phyloP scores from a whole-genome alignment of 2,113 vertebrate genomes.

The Oceanodroma tethys region DNA sequence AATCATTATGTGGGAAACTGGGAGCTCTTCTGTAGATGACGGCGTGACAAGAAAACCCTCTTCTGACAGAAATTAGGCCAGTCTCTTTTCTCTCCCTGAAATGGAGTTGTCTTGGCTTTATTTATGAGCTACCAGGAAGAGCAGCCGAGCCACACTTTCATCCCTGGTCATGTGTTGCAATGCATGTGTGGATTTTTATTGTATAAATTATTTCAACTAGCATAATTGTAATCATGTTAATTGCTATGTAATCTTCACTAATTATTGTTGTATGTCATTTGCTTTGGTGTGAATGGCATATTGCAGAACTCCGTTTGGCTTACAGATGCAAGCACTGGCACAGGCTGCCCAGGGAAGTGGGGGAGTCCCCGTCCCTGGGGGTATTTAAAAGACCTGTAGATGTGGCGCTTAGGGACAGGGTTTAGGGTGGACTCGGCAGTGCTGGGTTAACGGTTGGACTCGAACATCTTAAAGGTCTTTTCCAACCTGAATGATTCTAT shows the following conservation, averaged over 20 bases:
- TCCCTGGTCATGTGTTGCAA: constrained; percentile 41
- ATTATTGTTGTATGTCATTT: constrained; percentile 81
- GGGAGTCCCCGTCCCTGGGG: too few relatives aligned
- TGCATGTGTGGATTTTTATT: constrained; percentile 67
- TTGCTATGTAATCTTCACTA: constrained; percentile 77
- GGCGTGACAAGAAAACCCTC: neutral
- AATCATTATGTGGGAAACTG: neutral
- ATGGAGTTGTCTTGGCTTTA: neutral
- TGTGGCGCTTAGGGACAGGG: too few relatives aligned
- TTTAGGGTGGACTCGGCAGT: too few relatives aligned
- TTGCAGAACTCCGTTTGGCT: constrained; percentile 56
- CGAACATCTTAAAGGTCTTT: too few relatives aligned
- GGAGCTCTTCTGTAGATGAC: neutral
- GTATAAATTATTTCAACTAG: constrained; percentile 70
- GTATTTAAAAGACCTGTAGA: too few relatives aligned
- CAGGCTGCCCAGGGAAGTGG: too few relatives aligned
- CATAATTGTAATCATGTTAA: constrained; percentile 77
- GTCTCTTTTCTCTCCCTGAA: neutral
- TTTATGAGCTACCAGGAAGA: neutral
- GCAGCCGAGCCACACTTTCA: neutral
- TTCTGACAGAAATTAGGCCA: constrained; percentile 33
- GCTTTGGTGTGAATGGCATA: constrained; percentile 68
- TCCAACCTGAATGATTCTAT: too few relatives aligned
- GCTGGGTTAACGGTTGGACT: too few relatives aligned
- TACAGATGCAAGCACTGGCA: neutral